Conservation (phyloP, 2,113 vertebrate species). For the Morone saxatilis region DNA sequence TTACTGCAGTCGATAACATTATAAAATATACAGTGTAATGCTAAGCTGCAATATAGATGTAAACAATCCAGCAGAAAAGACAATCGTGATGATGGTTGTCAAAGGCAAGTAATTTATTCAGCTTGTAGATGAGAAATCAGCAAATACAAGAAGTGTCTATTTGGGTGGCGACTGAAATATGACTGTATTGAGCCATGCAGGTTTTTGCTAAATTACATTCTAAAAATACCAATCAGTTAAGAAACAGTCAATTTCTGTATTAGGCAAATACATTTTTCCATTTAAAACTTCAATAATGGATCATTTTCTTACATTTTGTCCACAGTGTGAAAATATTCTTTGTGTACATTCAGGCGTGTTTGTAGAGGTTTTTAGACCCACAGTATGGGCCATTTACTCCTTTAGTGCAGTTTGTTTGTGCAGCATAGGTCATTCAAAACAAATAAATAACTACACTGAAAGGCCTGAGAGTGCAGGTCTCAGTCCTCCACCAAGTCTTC, state of each 20-base stretch:
- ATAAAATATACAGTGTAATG: constrained; percentile 49
- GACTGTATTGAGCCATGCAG: background rate
- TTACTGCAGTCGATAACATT: constrained; percentile 32
- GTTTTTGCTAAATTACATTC: background rate
- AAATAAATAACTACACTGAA: constrained; percentile 56
- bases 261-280: background rate
- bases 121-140: constrained; percentile 7
- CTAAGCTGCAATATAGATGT: constrained; percentile 38
- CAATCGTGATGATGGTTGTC: constrained; percentile 16
- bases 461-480: constrained; percentile 44
- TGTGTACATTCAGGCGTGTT: constrained; percentile 18
- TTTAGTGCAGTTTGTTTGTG: constrained; percentile 49
- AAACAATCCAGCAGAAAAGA: constrained; percentile 40
- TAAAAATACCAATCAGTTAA: background rate
- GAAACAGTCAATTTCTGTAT: background rate
- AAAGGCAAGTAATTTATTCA: background rate
- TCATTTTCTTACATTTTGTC: background rate
- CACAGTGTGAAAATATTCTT: background rate
- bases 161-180: background rate
- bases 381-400: constrained; percentile 51
- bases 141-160: background rate
- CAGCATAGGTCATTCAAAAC: constrained; percentile 43
- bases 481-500: constrained; percentile 13
- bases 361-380: background rate
- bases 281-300: background rate